Conservation (phyloP, 2,113 vertebrate genomes). For the Chiloscyllium plagiosum region DNA sequence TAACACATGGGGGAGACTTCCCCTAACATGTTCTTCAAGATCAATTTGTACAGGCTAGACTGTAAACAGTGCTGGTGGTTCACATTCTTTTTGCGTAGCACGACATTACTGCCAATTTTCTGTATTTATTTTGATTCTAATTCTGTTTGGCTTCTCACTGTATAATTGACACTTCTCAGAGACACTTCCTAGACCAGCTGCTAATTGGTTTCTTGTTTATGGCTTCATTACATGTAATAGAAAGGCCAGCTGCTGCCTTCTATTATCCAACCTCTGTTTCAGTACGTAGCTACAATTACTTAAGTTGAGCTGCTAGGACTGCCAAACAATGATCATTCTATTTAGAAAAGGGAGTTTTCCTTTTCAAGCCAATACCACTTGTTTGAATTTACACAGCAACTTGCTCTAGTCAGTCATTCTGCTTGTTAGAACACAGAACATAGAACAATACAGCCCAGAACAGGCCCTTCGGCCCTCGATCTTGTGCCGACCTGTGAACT, state of each 20-base stretch:
- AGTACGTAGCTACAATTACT: not conserved
- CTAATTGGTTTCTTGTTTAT: not conserved
- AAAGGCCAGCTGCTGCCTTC: not conserved
- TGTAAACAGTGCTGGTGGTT: not conserved
- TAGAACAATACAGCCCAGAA: too few species aligned
- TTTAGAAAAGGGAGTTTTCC: not conserved
- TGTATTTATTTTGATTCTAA: not conserved
- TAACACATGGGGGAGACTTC: not conserved
- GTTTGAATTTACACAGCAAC: not conserved
- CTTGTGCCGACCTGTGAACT: too few species aligned
- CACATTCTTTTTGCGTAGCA: not conserved
- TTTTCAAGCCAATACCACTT: not conserved
- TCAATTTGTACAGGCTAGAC: not conserved
- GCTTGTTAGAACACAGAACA: not conserved
- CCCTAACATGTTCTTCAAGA: not conserved
- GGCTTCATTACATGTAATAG: not conserved
- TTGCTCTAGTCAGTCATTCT: not conserved
- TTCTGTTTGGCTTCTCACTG: not conserved
- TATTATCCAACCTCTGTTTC: not conserved
- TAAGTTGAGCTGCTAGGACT: not conserved
- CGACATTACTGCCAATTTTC: not conserved
- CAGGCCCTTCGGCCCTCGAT: too few species aligned
- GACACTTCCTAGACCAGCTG: not conserved
- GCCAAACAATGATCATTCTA: not conserved
- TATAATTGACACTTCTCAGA: not conserved